Base-by-base conservation (phyloP, 2,888 invertebrate genomes). In the Harpagoxenus sublaevis region DNA sequence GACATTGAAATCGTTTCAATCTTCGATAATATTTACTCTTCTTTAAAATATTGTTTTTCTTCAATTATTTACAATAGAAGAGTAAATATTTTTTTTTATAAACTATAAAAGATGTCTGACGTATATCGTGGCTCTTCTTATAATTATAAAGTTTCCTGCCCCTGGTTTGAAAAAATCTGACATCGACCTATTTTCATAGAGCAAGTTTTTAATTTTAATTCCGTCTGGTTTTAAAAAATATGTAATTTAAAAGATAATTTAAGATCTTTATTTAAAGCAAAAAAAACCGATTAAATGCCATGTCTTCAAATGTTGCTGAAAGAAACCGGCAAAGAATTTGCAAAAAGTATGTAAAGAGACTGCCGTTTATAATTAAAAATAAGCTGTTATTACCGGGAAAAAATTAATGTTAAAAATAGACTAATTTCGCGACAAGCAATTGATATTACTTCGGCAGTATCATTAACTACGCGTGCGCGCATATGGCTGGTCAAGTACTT, bases 1-100 rank as follows among this genome's bases (percentile, higher is more conserved):
- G 62, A 75, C 15, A 81, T 70, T 78, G 77, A 55, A 71, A 71
- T 78, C n/a, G 12, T 28, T 65, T 51, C 66, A 8, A 66, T 77
- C 15, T 74, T 31, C 48, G 45, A 70, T 39, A 35, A 39, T 48
- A 39, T 75, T 78, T 5, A 42, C 9, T 66, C 42, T n/a, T 45
- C 39, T 9, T 53, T 12, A 78, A 55, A 70, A 42, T 45, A 42
- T 45, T 35, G 0, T 12, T 4, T 31, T 23, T 10, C 23, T 9
- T 23, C 0, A 53, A 53, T 53, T n/a, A 48, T 48, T 5, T 1
- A 39, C n/a, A 18, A 51, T 45, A 31, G 4, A 48, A 23, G 5
- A 35, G 31, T 60, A 31, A n/a, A 15, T 18, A n/a, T 15, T 48
- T 45, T 9, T 45, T 45, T 23, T 23, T 12, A 8, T 45, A 48